phyloP scores from a whole-genome alignment of 2,888 invertebrate species.

The Sepioteuthis lessoniana region DNA sequence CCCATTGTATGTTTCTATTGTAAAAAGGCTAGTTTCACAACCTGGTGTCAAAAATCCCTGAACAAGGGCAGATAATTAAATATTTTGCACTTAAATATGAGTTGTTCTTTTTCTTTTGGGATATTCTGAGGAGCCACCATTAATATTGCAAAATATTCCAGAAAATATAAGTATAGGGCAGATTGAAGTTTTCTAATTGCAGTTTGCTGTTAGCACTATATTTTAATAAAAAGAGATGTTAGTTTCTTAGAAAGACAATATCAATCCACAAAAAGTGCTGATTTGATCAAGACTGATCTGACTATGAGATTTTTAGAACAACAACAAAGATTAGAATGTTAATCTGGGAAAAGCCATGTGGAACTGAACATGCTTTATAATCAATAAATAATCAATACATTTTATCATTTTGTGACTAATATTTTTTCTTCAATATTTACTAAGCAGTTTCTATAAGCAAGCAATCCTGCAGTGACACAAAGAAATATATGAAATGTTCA shows the following conservation, averaged over 20 bases:
- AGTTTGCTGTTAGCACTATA: not conserved
- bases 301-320: not conserved
- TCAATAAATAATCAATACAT: not conserved
- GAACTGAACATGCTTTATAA: not conserved
- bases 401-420: not conserved
- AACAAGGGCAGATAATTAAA: too few species aligned
- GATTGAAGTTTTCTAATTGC: not conserved
- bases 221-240: not conserved
- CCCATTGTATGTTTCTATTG: too few species aligned
- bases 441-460: not conserved
- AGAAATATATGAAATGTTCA: not conserved
- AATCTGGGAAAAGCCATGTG: not conserved
- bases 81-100: too few species aligned
- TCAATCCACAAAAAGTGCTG: not conserved
- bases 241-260: not conserved
- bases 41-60: too few species aligned
- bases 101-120: not conserved
- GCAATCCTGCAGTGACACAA: slow-evolving; percentile 23
- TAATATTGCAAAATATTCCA: not conserved
- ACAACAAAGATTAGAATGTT: not conserved
- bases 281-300: not conserved
- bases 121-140: not conserved
- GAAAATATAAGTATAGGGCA: not conserved
- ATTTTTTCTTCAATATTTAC: not conserved
- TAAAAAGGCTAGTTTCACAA: too few species aligned